A percentile compares a stretch with the other conserved stretches of the same genome.
phyloP scores from a whole-genome alignment of 2,888 invertebrate species.

The Trichogramma dendrolimi region DNA sequence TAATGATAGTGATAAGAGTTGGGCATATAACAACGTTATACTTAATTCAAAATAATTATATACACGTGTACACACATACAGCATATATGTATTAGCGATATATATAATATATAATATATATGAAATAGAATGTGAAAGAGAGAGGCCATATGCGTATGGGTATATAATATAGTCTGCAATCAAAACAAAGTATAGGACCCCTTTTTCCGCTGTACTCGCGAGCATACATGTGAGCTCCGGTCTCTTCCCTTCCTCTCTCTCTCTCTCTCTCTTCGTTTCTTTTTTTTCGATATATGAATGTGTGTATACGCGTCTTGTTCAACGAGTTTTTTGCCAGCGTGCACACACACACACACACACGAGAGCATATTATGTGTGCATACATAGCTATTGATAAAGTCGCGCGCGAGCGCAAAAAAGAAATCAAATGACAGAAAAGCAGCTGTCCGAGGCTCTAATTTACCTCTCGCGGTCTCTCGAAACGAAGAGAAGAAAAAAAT shows the following conservation, averaged over 20 bases:
- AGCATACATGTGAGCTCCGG: neutral
- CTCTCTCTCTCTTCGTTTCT: constrained; percentile 1
- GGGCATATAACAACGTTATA: constrained; percentile 24
- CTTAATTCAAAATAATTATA: constrained; percentile 26
- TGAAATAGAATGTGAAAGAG: too few species aligned
- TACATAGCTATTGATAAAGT: too few species aligned
- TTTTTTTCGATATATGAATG: neutral
- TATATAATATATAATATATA: too few species aligned
- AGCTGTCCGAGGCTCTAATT: too few species aligned
- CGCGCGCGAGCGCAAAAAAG: neutral
- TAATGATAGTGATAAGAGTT: constrained; percentile 22
- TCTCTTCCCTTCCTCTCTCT: neutral
- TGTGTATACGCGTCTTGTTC: constrained; percentile 1
- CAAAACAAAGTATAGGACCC: constrained; percentile 26
- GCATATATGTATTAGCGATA: constrained; percentile 8
- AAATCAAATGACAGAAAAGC: constrained; percentile 1
- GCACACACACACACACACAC: neutral
- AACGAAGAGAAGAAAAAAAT: too few species aligned
- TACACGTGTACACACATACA: constrained; percentile 5
- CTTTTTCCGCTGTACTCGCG: neutral
- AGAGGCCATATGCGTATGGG: too few species aligned
- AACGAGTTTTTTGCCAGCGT: constrained; percentile 4
- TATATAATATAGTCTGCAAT: constrained; percentile 15
- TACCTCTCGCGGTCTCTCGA: too few species aligned
- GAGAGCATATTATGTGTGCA: too few species aligned